Conservation (phyloP, 2,797 vertebrate genomes). For the Podarcis siculus region DNA sequence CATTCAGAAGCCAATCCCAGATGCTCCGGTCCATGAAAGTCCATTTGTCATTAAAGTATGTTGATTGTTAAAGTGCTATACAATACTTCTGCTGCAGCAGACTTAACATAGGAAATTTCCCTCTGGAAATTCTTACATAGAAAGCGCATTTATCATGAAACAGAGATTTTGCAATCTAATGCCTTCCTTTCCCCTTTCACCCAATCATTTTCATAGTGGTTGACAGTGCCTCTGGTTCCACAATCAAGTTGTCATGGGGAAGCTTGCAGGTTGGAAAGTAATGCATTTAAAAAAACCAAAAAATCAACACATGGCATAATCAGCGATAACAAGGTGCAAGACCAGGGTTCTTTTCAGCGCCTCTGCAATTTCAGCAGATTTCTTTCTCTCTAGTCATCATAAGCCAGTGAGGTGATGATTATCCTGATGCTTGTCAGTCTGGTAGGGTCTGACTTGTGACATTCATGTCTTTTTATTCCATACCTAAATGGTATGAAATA, state of each 20-base stretch:
- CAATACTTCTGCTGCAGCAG: no score
- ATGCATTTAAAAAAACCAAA: neutral
- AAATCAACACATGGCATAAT: neutral
- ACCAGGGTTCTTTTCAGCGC: no score
- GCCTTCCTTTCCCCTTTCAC: neutral
- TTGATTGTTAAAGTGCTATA: no score
- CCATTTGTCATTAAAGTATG: no score
- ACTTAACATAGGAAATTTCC: no score
- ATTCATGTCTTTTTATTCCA: neutral
- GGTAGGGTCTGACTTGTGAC: neutral
- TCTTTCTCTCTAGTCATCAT: neutral
- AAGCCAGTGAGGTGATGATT: conserved; percentile 7
- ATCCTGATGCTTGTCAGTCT: neutral
- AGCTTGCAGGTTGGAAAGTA: neutral
- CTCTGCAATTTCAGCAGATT: conserved; percentile 1
- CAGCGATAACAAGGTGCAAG: neutral
- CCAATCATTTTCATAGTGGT: neutral
- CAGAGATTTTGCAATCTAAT: neutral
- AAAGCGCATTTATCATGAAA: neutral
- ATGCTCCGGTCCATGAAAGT: no score
- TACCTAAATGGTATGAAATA: conserved; percentile 8
- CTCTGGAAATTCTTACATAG: neutral
- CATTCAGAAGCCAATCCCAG: no score
- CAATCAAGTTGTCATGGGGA: neutral
- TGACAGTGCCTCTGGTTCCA: neutral